Conservation (phyloP, 2,113 vertebrate species). For the Kobus ellipsiprymnus region DNA sequence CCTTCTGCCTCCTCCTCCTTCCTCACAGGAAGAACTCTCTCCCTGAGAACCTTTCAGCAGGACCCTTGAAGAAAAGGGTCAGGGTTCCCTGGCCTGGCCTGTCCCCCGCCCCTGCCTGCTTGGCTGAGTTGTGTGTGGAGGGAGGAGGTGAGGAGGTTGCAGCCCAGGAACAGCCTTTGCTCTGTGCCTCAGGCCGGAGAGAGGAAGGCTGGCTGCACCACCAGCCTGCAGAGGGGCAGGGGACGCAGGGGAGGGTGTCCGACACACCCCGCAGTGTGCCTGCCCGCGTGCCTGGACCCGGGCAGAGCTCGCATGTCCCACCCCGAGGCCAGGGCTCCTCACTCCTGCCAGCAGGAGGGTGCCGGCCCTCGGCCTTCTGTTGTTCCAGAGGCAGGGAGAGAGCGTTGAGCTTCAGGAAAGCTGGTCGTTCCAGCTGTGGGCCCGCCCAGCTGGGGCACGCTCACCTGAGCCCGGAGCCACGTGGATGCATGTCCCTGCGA, state of each 20-base stretch:
- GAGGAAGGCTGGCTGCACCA: background rate
- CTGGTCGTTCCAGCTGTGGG: background rate
- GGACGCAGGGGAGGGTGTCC: background rate
- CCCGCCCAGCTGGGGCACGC: background rate
- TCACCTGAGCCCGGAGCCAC: background rate
- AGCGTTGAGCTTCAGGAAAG: background rate
- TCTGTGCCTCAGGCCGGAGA: background rate
- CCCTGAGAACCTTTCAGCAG: background rate
- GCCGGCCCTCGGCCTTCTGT: background rate
- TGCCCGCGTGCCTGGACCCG: background rate
- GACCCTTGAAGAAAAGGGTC: background rate
- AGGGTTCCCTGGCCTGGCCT: background rate
- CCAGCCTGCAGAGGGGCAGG: background rate
- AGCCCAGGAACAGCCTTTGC: background rate
- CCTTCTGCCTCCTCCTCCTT: background rate
- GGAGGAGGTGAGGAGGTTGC: background rate
- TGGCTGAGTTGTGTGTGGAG: background rate
- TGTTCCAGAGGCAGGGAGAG: background rate
- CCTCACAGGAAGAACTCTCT: background rate
- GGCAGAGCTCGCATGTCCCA: background rate
- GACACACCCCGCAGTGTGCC: background rate
- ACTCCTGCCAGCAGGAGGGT: background rate
- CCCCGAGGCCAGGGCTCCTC: background rate
- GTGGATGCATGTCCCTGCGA: background rate
- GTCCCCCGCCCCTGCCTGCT: background rate